These are phyloP conservation scores for Macrobrachium rosenbergii DNA, from an alignment of 1,140 invertebrate species.

Conservation along the genomic window DNA sequence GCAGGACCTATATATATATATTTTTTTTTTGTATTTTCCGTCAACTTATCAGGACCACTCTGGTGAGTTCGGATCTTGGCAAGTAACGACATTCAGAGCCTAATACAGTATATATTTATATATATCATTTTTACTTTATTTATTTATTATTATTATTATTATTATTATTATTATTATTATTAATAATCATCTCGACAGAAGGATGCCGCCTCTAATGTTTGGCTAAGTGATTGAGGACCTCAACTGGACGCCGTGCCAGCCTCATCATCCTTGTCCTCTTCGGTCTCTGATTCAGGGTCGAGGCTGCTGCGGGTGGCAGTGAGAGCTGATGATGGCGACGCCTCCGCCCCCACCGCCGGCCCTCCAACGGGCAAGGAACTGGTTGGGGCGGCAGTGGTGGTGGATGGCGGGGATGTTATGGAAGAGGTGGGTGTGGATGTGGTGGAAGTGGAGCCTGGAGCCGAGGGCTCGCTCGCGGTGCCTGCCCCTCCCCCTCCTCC, in stretches of 20 bases:
- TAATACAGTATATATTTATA: no score
- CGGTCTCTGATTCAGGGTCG: slow-evolving; percentile 55
- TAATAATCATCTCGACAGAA: no score
- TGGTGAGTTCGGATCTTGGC: background rate
- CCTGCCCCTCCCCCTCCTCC: slow-evolving; percentile 41
- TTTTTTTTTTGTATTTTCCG: background rate
- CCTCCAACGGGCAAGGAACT: slow-evolving; percentile 42
- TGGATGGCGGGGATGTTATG: slow-evolving; percentile 63
- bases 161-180: no score
- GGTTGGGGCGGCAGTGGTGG: slow-evolving; percentile 58
- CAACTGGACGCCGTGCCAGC: slow-evolving; percentile 57
- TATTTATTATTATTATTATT: no score
- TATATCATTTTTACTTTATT: no score
- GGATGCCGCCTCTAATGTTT: background rate
- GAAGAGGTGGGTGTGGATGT: slow-evolving; percentile 65
- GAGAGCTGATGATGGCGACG: slow-evolving; percentile 38
- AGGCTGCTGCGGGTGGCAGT: slow-evolving; percentile 61
- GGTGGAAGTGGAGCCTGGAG: slow-evolving; percentile 64
- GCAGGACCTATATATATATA: slow-evolving; percentile 14
- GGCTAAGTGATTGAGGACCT: slow-evolving; percentile 7
- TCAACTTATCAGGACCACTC: slow-evolving; percentile 25
- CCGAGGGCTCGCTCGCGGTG: slow-evolving; percentile 55
- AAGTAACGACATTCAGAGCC: slow-evolving; percentile 13
- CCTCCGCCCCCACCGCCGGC: slow-evolving; percentile 16
- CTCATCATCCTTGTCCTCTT: slow-evolving; percentile 56